A percentile compares a stretch with the other conserved stretches of the same genome.
phyloP scores from a whole-genome alignment of 2,888 invertebrate genomes.

The Rhorus exstirpatorius region DNA sequence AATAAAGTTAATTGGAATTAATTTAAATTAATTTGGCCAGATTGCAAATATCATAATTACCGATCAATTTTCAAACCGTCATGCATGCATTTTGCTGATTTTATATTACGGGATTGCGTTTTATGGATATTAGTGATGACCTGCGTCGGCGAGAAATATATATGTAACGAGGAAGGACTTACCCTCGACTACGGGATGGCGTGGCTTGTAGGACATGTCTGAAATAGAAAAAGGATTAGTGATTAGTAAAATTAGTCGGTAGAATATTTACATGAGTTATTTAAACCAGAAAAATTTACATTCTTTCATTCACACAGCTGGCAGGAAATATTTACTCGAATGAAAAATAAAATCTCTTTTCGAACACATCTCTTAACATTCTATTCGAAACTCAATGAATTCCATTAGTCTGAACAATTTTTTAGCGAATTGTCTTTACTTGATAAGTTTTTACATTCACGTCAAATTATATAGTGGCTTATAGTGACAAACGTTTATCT shows the following conservation, averaged over 20 bases:
- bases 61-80: not conserved
- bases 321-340: not conserved
- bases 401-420: not conserved
- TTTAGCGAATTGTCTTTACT: not conserved
- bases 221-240: constrained; percentile 86
- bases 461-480: too few relatives aligned
- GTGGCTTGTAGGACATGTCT: constrained; percentile 90
- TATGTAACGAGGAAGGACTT: constrained; percentile 78
- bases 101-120: not conserved
- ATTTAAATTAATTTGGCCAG: not conserved
- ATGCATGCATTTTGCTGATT: not conserved
- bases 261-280: constrained; percentile 44
- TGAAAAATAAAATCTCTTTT: not conserved
- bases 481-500: too few relatives aligned
- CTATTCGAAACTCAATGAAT: not conserved
- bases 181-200: constrained; percentile 89
- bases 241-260: constrained; percentile 63
- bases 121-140: not conserved
- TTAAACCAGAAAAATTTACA: constrained; percentile 14
- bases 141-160: not conserved
- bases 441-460: too few relatives aligned
- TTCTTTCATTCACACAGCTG: not conserved
- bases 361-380: not conserved
- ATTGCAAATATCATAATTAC: not conserved
- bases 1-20: too few relatives aligned